Evolutionary conservation across 2,797 vertebrate species (phyloP).

Genomic region (Etheostoma nigrum): DNA sequence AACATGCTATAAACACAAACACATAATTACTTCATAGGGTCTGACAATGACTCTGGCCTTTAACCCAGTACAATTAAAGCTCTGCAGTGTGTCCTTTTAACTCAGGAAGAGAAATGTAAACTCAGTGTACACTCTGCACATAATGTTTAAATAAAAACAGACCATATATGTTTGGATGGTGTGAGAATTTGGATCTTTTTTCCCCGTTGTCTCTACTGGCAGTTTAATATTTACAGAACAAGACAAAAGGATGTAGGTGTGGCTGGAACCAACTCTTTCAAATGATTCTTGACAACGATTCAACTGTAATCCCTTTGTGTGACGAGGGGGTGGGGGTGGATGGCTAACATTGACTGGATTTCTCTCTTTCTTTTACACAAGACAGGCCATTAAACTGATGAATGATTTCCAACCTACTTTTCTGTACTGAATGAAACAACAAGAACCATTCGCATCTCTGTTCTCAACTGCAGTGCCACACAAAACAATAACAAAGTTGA

Average conservation of each 20-base stretch:
- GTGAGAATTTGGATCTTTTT: conserved; percentile 10
- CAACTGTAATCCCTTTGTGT: conserved; percentile 17
- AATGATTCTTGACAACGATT: conserved; percentile 7
- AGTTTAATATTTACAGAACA: conserved; percentile 16
- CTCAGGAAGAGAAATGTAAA: conserved; percentile 67
- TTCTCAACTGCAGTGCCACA: background rate
- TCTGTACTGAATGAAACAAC: background rate
- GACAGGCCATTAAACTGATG: background rate
- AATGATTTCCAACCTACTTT: background rate
- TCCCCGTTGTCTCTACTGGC: background rate
- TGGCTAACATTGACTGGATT: background rate
- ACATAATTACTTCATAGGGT: conserved; percentile 87
- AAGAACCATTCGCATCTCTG: background rate
- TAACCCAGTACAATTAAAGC: conserved; percentile 76
- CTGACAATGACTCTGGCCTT: conserved; percentile 83
- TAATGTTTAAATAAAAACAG: conserved; percentile 47
- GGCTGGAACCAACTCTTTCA: background rate
- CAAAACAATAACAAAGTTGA: background rate
- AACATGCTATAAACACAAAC: conserved; percentile 86
- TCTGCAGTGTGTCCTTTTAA: conserved; percentile 73
- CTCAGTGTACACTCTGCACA: conserved; percentile 51
- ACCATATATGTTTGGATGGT: conserved; percentile 31
- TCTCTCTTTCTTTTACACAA: background rate
- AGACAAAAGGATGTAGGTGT: background rate
- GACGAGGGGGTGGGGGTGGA: background rate